A percentile compares a stretch with the other conserved stretches of the same genome.
Evolutionary conservation across 1,140 invertebrate species (phyloP).

Genomic region (Drosophila orosa): DNA sequence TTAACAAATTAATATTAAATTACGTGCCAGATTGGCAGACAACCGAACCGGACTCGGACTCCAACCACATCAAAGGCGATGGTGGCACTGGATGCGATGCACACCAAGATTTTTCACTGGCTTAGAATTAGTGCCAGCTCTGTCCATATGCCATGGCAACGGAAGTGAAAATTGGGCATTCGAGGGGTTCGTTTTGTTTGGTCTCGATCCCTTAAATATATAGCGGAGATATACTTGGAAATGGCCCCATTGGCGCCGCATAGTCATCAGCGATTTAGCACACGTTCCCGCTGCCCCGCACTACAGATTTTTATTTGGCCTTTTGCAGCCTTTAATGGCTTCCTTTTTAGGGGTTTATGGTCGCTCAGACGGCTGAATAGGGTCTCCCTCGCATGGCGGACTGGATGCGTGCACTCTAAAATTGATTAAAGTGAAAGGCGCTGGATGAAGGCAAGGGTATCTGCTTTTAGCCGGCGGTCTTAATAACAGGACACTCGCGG

Average conservation of each 20-base stretch:
- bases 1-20: slow-evolving; percentile 83
- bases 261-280: slow-evolving; percentile 68
- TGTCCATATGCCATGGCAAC: slow-evolving; percentile 51
- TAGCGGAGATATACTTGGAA: slow-evolving; percentile 24
- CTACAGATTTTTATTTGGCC: slow-evolving; percentile 29
- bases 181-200: slow-evolving; percentile 4
- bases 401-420: slow-evolving; percentile 52
- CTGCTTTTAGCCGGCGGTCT: slow-evolving; percentile 29
- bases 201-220: slow-evolving; percentile 5
- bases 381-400: slow-evolving; percentile 50
- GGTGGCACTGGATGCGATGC: slow-evolving; percentile 68
- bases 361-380: slow-evolving; percentile 20
- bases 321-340: slow-evolving; percentile 61
- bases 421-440: slow-evolving; percentile 77
- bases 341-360: slow-evolving; percentile 67
- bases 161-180: slow-evolving; percentile 63
- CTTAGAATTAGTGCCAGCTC: slow-evolving; percentile 41
- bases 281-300: slow-evolving; percentile 58
- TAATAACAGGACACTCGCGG: slow-evolving; percentile 68
- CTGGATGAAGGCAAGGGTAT: slow-evolving; percentile 40
- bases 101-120: slow-evolving; percentile 26
- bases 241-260: slow-evolving; percentile 72
- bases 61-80: slow-evolving; percentile 49
- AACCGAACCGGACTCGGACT: slow-evolving; percentile 23
- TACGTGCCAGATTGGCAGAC: slow-evolving; percentile 81